Conservation (phyloP, 2,113 vertebrate genomes). For the Chaetodon trifascialis region DNA sequence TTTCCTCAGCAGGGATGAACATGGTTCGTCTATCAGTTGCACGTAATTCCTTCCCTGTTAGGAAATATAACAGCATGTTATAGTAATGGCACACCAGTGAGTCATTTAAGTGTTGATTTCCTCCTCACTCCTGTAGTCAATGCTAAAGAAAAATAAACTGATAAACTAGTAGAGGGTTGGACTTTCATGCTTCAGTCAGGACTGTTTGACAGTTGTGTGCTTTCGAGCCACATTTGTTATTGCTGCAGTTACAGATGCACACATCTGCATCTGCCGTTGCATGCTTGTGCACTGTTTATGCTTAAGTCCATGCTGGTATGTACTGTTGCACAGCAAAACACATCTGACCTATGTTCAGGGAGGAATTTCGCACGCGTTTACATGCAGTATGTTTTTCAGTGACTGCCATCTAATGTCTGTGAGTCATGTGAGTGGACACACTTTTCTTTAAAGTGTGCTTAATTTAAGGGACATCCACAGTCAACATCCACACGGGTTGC, state of each 20-base stretch:
- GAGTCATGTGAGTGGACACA: background rate
- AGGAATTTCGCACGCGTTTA: background rate
- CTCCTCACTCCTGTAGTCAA: background rate
- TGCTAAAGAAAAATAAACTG: background rate
- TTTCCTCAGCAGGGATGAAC: background rate
- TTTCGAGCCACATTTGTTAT: background rate
- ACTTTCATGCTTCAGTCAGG: background rate
- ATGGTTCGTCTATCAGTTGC: background rate
- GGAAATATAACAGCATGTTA: background rate
- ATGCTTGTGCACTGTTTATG: background rate
- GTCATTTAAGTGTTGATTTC: background rate
- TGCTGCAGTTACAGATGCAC: background rate
- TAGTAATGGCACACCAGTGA: background rate
- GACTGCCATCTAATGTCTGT: background rate
- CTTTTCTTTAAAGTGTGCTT: constrained; percentile 3
- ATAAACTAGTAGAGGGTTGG: background rate
- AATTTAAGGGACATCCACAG: background rate
- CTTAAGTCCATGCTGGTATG: background rate
- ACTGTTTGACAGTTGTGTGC: background rate
- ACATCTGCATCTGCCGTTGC: background rate
- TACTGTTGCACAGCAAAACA: background rate
- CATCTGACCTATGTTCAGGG: background rate
- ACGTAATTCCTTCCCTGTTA: background rate
- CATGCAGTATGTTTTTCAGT: background rate
- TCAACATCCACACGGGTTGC: background rate